A percentile compares a stretch with the other conserved stretches of the same genome.
Evolutionary conservation across 2,113 vertebrate genomes (phyloP).

Genomic region (Myrmophylax atrothorax): DNA sequence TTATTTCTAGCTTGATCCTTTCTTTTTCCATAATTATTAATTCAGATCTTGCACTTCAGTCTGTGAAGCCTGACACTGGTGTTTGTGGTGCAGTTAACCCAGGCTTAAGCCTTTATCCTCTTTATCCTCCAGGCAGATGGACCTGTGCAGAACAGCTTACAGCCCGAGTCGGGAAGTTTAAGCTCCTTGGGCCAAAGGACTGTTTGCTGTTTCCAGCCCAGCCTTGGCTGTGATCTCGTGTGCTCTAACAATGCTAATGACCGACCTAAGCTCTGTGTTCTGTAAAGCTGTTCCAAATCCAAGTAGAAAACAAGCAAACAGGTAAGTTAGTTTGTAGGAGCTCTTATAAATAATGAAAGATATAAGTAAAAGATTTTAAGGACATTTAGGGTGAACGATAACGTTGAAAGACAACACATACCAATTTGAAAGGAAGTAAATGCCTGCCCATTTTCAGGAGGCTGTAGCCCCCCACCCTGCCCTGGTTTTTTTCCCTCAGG

Average conservation of each 20-base stretch:
- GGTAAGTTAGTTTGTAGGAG: background rate
- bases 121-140: background rate
- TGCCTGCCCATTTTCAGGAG: background rate
- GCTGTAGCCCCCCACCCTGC: background rate
- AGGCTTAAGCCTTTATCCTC: background rate
- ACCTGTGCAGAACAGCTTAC: background rate
- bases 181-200: background rate
- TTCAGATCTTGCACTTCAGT: background rate
- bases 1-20: background rate
- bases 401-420: background rate
- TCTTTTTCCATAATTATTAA: background rate
- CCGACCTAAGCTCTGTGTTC: background rate
- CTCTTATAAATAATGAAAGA: background rate
- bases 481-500: rapidly evolving
- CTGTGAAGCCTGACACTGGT: background rate
- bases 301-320: background rate
- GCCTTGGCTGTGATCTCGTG: background rate
- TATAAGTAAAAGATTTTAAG: background rate
- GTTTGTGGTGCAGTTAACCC: background rate
- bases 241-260: background rate
- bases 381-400: background rate
- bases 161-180: background rate
- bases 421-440: background rate
- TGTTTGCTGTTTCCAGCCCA: background rate
- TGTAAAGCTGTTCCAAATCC: background rate